These are phyloP conservation scores for Chionomys nivalis DNA, from an alignment of 2,113 vertebrate species.

Conservation along the genomic window DNA sequence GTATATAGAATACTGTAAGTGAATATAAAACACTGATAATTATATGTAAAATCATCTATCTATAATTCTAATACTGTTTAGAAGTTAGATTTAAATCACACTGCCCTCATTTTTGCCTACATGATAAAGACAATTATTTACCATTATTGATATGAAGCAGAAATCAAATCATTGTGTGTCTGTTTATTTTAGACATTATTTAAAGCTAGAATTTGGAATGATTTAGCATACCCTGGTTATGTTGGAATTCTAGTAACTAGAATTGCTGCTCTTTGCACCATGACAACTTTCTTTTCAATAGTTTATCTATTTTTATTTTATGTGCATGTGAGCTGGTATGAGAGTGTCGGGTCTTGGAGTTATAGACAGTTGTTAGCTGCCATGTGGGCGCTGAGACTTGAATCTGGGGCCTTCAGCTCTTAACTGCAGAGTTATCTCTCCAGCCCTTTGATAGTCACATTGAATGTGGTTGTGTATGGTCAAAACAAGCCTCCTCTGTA, in stretches of 20 bases:
- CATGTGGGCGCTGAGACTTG: no score
- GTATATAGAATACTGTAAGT: neutral
- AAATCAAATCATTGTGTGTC: conserved; percentile 43
- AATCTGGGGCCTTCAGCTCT: no score
- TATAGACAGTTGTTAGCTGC: no score
- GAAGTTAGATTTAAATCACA: conserved; percentile 17
- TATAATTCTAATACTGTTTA: conserved; percentile 50
- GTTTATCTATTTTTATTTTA: no score
- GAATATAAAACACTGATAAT: conserved; percentile 28
- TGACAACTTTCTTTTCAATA: neutral
- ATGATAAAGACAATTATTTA: conserved; percentile 38
- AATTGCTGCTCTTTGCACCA: conserved; percentile 6
- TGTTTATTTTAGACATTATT: neutral
- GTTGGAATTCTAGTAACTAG: neutral
- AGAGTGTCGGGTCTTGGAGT: no score
- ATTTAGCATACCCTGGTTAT: neutral
- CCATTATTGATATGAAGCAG: neutral
- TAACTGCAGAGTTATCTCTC: no score
- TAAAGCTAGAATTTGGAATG: neutral
- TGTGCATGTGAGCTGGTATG: no score
- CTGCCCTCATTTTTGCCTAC: neutral
- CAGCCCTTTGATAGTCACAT: neutral
- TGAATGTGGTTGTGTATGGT: neutral
- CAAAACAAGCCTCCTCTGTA: conserved; percentile 24
- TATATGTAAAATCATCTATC: neutral